Conservation (phyloP, 2,797 vertebrate genomes). For the Neostethus bicornis region DNA sequence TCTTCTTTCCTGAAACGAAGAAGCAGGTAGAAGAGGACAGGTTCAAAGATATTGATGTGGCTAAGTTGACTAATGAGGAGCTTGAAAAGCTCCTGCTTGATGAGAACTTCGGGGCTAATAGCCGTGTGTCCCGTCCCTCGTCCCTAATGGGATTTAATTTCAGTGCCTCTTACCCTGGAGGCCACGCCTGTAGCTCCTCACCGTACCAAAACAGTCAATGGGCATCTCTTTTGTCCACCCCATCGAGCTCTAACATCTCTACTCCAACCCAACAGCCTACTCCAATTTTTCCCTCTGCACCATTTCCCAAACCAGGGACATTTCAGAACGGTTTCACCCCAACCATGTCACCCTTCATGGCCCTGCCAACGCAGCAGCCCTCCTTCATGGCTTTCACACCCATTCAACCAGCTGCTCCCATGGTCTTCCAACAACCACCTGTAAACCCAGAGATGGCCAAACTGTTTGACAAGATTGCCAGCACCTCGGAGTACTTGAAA, state of each 20-base stretch:
- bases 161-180: constrained; percentile 85
- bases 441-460: constrained; percentile 93
- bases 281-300: constrained; percentile 82
- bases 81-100: constrained; percentile 94
- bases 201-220: constrained; percentile 84
- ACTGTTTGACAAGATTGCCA: constrained; percentile 96
- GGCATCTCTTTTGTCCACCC: constrained; percentile 80
- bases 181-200: constrained; percentile 79
- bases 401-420: constrained; percentile 77
- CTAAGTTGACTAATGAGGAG: constrained; percentile 91
- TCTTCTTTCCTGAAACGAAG: constrained; percentile 92
- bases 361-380: constrained; percentile 78
- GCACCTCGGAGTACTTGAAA: constrained; percentile 94
- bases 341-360: constrained; percentile 79
- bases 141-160: constrained; percentile 82
- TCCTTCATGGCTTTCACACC: constrained; percentile 86
- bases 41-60: constrained; percentile 87
- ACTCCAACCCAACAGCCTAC: constrained; percentile 70
- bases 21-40: constrained; percentile 80
- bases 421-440: constrained; percentile 81
- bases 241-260: constrained; percentile 77
- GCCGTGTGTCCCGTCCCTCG: constrained; percentile 75
- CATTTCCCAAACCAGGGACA: constrained; percentile 85
- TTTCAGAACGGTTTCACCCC: constrained; percentile 92
- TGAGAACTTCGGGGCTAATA: constrained; percentile 86